phyloP scores from a whole-genome alignment of 2,888 invertebrate genomes.

The Lapara coniferarum region DNA sequence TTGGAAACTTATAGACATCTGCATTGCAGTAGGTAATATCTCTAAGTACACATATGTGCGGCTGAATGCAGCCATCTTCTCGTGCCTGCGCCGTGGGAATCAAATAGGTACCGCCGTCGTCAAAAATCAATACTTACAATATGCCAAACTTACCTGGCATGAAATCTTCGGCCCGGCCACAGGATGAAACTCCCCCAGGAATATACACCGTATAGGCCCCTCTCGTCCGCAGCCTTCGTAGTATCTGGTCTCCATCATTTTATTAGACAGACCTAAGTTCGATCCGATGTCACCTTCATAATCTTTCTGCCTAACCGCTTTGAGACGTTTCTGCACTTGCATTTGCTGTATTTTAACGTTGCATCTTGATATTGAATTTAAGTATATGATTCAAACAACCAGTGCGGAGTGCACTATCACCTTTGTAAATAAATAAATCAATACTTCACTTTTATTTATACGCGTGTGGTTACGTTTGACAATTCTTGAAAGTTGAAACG shows the following conservation, averaged over 20 bases:
- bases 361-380: constrained; percentile 42
- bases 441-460: not conserved
- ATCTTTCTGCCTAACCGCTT: constrained; percentile 39
- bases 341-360: constrained; percentile 43
- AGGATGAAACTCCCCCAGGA: constrained; percentile 90
- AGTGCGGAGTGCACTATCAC: not conserved
- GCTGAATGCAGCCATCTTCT: constrained; percentile 2
- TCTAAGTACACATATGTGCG: not conserved
- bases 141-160: constrained; percentile 86
- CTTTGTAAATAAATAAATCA: constrained; percentile 25
- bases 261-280: constrained; percentile 51
- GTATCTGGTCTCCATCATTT: constrained; percentile 77
- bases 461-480: constrained; percentile 18
- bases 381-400: not conserved
- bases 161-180: constrained; percentile 93
- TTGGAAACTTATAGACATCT: not conserved
- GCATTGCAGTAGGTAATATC: constrained; percentile 2
- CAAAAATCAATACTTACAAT: not conserved
- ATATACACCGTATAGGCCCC: constrained; percentile 91
- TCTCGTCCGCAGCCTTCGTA: constrained; percentile 87
- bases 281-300: constrained; percentile 49
- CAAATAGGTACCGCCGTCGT: constrained; percentile 34
- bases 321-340: constrained; percentile 48
- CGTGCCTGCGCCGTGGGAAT: constrained; percentile 11
- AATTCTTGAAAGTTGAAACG: not conserved